phyloP scores from a whole-genome alignment of 2,888 invertebrate genomes.

The Lymantria monacha region DNA sequence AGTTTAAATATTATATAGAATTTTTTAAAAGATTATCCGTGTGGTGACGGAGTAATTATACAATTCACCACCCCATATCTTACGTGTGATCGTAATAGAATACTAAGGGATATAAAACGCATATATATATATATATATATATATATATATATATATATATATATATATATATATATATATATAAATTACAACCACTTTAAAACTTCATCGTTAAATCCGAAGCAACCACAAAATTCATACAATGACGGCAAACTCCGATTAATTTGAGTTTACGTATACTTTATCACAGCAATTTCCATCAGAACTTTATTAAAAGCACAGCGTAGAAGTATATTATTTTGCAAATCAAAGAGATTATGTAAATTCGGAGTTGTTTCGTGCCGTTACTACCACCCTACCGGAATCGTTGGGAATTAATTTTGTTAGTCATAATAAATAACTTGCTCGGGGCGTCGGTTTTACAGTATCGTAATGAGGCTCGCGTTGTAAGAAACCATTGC shows the following conservation, averaged over 20 bases:
- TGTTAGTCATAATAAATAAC: constrained; percentile 35
- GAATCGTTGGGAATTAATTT: constrained; percentile 31
- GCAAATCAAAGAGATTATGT: constrained; percentile 60
- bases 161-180: too few relatives aligned
- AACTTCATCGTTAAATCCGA: not conserved
- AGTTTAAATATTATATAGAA: too few relatives aligned
- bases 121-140: too few relatives aligned
- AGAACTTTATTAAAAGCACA: constrained; percentile 40
- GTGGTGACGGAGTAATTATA: too few relatives aligned
- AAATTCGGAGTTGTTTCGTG: constrained; percentile 22
- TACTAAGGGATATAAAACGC: too few relatives aligned
- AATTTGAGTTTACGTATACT: constrained; percentile 13
- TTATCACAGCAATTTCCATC: constrained; percentile 18
- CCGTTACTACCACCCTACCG: constrained; percentile 22
- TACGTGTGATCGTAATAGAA: too few relatives aligned
- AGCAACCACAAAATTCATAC: constrained; percentile 6
- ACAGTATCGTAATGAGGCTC: constrained; percentile 26
- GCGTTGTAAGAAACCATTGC: constrained; percentile 18
- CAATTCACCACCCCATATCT: too few relatives aligned
- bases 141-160: too few relatives aligned
- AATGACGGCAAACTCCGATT: constrained; percentile 14
- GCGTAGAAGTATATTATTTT: constrained; percentile 47
- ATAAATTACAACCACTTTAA: too few relatives aligned
- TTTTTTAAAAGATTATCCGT: too few relatives aligned
- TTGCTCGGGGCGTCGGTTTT: constrained; percentile 20